phyloP scores from a whole-genome alignment of 1,140 invertebrate genomes.

The Drosophila mojavensis region DNA sequence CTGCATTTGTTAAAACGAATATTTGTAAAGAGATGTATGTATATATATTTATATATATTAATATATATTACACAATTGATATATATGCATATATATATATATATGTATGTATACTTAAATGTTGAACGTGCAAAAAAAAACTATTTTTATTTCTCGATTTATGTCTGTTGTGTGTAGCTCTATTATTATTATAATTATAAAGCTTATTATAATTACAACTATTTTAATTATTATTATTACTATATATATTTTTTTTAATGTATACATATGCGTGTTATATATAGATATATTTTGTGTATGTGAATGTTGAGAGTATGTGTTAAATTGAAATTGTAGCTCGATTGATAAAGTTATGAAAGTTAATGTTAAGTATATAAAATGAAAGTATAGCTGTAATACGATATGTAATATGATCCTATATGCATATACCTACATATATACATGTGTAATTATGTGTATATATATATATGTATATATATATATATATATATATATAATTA shows the following conservation, averaged over 20 bases:
- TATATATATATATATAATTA: slow-evolving; percentile 33
- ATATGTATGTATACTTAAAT: slow-evolving; percentile 22
- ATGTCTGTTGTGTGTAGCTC: slow-evolving; percentile 22
- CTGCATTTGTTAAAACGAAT: slow-evolving; percentile 58
- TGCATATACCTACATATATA: slow-evolving; percentile 25
- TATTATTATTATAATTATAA: slow-evolving; percentile 23
- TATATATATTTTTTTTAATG: slow-evolving; percentile 19
- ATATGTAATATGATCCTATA: slow-evolving; percentile 13
- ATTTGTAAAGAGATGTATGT: slow-evolving; percentile 13
- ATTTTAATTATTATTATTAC: slow-evolving; percentile 10
- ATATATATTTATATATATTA: not conserved
- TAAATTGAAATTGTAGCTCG: slow-evolving; percentile 29
- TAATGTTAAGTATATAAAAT: not conserved
- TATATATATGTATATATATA: slow-evolving; percentile 33
- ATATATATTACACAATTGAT: slow-evolving; percentile 6
- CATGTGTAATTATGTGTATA: slow-evolving; percentile 14
- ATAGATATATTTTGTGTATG: slow-evolving; percentile 24
- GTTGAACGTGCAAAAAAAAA: slow-evolving; percentile 32
- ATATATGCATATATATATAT: slow-evolving; percentile 1
- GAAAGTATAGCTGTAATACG: slow-evolving; percentile 4
- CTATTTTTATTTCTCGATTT: slow-evolving; percentile 38
- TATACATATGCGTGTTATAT: slow-evolving; percentile 6
- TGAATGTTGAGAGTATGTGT: slow-evolving; percentile 21
- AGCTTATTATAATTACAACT: slow-evolving; percentile 13
- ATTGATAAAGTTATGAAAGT: slow-evolving; percentile 18